phyloP scores from a whole-genome alignment of 2,888 invertebrate species.

The Unio pictorum region DNA sequence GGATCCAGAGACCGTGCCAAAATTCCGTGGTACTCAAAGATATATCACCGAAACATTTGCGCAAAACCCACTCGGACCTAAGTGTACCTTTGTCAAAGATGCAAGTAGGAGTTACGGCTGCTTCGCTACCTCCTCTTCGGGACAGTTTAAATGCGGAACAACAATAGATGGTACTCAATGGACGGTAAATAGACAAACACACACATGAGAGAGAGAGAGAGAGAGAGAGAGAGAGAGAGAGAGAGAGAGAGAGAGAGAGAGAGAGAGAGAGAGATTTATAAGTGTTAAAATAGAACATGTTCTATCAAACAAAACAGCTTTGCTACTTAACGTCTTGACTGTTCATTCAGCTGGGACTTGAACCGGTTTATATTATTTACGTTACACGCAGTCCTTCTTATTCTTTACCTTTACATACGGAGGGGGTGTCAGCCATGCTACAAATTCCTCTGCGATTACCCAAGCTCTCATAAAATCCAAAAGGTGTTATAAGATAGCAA shows the following conservation, averaged over 20 bases:
- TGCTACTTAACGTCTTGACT: not conserved
- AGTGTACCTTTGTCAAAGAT: conserved; percentile 33
- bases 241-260: no score
- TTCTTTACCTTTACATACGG: no score
- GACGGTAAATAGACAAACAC: conserved; percentile 6
- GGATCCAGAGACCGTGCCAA: conserved; percentile 45
- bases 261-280: no score
- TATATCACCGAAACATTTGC: conserved; percentile 27
- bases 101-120: conserved; percentile 31
- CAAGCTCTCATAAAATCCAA: not conserved
- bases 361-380: no score
- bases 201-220: not conserved
- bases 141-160: conserved; percentile 6
- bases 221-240: not conserved
- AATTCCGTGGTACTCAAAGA: conserved; percentile 47
- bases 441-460: no score
- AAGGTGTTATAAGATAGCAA: not conserved
- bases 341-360: not conserved
- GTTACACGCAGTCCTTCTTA: no score
- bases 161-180: conserved; percentile 10
- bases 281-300: no score
- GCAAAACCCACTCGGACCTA: conserved; percentile 21
- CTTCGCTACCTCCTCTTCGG: conserved; percentile 10
- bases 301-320: not conserved
- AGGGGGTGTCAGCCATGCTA: no score